Percentiles rank a stretch among this genome's conserved stretches.
Evolutionary conservation across 2,113 vertebrate species (phyloP).

Genomic region (Dasyornis broadbenti): DNA sequence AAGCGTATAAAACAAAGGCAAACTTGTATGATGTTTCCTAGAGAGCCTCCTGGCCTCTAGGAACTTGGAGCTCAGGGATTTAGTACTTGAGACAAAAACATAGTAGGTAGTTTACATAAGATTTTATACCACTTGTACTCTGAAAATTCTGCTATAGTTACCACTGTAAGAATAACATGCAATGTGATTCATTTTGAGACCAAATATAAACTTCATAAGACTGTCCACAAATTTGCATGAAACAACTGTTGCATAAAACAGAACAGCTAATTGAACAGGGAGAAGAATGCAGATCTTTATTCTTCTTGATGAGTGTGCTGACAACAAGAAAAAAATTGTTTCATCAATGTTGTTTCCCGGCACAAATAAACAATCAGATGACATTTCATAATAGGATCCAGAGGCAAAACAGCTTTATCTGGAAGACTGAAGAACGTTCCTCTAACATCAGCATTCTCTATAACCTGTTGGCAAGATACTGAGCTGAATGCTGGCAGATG

Average conservation of each 20-base stretch:
- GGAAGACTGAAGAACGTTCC: background rate
- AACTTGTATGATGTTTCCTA: background rate
- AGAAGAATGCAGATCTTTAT: background rate
- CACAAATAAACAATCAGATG: background rate
- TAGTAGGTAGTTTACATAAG: background rate
- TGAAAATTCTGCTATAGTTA: background rate
- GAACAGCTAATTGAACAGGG: background rate
- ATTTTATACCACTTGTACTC: background rate
- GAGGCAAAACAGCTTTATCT: background rate
- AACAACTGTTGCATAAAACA: background rate
- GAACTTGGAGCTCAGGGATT: background rate
- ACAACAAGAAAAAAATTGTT: background rate
- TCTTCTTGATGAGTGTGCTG: background rate
- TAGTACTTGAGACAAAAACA: background rate
- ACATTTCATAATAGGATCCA: background rate
- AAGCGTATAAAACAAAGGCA: background rate
- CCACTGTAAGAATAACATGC: background rate
- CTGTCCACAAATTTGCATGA: background rate
- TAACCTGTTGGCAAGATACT: background rate
- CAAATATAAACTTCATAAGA: background rate
- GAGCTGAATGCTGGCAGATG: background rate
- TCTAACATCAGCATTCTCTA: background rate
- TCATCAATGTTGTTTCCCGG: background rate
- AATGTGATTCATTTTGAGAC: background rate
- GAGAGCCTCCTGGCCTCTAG: background rate